Conservation (phyloP, 2,797 vertebrate species). For the Muscicapa comitata region DNA sequence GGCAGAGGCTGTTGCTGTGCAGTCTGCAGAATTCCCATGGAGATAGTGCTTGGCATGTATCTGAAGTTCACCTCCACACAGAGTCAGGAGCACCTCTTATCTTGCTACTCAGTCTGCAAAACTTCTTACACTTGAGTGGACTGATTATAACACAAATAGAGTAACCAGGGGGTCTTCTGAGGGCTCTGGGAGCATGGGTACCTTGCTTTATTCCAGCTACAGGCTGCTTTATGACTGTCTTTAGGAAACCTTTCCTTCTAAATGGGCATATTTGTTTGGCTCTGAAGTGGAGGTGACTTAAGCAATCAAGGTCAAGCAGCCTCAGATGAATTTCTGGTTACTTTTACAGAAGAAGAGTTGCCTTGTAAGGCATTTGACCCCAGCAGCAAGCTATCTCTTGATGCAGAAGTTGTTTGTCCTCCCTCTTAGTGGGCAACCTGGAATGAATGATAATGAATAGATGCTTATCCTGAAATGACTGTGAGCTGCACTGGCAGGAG, state of each 20-base stretch:
- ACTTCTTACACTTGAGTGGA: neutral
- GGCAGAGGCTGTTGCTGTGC: neutral
- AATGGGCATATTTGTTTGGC: neutral
- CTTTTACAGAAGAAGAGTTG: neutral
- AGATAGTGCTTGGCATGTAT: neutral
- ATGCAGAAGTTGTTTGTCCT: neutral
- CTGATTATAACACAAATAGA: neutral
- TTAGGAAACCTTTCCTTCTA: neutral
- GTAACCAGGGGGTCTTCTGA: neutral
- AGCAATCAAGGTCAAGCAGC: neutral
- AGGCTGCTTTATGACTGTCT: neutral
- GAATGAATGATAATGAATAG: neutral
- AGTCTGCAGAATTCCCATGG: conserved; percentile 29
- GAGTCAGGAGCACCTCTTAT: neutral
- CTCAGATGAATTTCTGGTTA: neutral
- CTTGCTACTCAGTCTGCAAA: neutral
- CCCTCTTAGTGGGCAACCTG: neutral
- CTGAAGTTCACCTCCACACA: neutral
- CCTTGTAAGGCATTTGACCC: neutral
- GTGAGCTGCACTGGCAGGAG: neutral
- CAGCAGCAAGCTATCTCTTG: neutral
- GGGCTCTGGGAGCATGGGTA: neutral
- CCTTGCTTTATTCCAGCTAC: neutral
- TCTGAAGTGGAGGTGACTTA: neutral
- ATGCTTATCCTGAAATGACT: neutral